Conservation (phyloP, 2,888 invertebrate genomes). For the Eucera pruinosa region DNA sequence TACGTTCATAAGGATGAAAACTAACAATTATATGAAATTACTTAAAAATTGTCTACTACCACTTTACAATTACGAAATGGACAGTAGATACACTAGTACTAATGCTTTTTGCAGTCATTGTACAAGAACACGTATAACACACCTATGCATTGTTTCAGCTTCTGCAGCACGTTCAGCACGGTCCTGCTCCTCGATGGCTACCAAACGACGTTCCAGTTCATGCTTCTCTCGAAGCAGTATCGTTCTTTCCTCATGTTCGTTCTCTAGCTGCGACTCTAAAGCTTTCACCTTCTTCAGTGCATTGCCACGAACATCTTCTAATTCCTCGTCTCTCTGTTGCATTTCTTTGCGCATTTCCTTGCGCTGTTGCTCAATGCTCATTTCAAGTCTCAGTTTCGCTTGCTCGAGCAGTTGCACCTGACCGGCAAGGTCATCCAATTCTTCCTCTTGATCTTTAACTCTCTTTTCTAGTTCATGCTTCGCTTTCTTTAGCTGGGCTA, state of each 20-base stretch:
- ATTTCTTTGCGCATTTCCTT: constrained; percentile 96
- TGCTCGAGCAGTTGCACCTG: constrained; percentile 95
- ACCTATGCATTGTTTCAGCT: constrained; percentile 84
- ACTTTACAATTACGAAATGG: too few species aligned
- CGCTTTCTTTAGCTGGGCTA: constrained; percentile 91
- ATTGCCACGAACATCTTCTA: constrained; percentile 95
- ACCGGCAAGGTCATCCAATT: constrained; percentile 97
- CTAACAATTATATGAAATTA: too few species aligned
- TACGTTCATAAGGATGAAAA: too few species aligned
- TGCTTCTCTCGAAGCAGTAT: constrained; percentile 94
- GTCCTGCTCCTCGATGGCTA: constrained; percentile 91
- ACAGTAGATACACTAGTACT: too few species aligned
- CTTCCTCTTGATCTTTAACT: constrained; percentile 95
- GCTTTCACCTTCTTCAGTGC: constrained; percentile 97
- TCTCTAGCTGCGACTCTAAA: constrained; percentile 95
- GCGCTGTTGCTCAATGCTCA: constrained; percentile 95
- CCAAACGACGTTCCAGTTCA: constrained; percentile 94
- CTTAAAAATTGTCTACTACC: too few species aligned
- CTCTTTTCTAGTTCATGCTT: constrained; percentile 95
- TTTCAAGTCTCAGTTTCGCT: constrained; percentile 96
- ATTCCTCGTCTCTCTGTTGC: constrained; percentile 95
- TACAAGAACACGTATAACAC: not conserved
- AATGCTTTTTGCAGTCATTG: too few species aligned
- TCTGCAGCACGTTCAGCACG: constrained; percentile 90
- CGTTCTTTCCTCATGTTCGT: constrained; percentile 96